Percentiles rank a stretch among this genome's conserved stretches.
Conservation (phyloP, 2,113 vertebrate genomes). For the Platycercus adscitus region DNA sequence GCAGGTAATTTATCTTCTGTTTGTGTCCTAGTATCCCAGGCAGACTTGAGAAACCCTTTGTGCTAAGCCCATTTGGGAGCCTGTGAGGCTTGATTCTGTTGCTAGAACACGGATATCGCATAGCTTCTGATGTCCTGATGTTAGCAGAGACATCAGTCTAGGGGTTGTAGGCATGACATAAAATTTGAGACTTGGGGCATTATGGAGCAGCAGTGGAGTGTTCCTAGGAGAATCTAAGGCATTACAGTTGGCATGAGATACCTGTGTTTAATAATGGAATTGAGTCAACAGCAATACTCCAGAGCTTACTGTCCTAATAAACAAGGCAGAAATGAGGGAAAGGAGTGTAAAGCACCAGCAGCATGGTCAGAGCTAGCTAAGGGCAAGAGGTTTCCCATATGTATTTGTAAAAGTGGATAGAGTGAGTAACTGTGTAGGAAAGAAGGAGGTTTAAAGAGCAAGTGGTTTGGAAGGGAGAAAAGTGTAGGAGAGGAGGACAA, state of each 20-base stretch:
- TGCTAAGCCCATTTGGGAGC: background rate
- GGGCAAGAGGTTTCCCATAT: background rate
- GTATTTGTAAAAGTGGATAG: background rate
- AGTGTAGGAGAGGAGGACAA: background rate
- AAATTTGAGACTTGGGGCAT: background rate
- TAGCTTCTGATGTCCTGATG: background rate
- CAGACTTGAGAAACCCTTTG: background rate
- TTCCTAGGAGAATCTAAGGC: background rate
- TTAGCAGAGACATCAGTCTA: background rate
- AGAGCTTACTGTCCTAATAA: background rate
- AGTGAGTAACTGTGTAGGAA: conserved; percentile 2
- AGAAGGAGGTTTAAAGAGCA: background rate
- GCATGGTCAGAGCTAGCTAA: background rate
- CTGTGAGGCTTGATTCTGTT: background rate
- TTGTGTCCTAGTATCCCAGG: background rate
- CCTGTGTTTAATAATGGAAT: background rate
- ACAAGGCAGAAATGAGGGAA: background rate
- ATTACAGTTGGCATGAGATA: background rate
- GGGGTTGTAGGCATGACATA: background rate
- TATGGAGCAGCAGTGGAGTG: background rate
- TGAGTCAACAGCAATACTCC: background rate
- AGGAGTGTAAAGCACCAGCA: background rate
- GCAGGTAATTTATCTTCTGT: background rate
- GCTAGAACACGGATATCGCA: background rate
- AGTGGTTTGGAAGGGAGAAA: background rate